phyloP scores from a whole-genome alignment of 2,888 invertebrate genomes.

The Prenolepis imparis region DNA sequence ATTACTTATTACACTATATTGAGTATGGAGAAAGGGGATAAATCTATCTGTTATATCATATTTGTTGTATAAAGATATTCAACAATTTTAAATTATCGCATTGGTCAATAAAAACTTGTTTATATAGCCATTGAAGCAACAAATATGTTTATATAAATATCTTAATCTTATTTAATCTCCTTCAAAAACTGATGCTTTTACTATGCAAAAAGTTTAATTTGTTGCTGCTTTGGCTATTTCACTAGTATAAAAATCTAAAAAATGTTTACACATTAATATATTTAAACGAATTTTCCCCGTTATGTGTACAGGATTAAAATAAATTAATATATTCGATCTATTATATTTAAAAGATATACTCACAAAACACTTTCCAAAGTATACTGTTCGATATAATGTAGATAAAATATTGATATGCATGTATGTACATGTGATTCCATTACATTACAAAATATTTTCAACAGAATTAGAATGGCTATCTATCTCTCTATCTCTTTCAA shows the following conservation, averaged over 20 bases:
- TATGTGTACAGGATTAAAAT: slow-evolving; percentile 20
- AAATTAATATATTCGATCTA: slow-evolving; percentile 32
- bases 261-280: slow-evolving; percentile 27
- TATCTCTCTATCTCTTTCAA: slow-evolving; percentile 1
- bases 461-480: slow-evolving; percentile 5
- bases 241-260: slow-evolving; percentile 51
- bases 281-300: neutral
- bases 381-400: slow-evolving; percentile 18
- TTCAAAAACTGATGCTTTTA: slow-evolving; percentile 19
- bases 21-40: slow-evolving; percentile 2
- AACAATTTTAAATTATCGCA: slow-evolving; percentile 44
- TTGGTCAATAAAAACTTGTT: slow-evolving; percentile 42
- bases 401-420: slow-evolving; percentile 44
- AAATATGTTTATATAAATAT: slow-evolving; percentile 18
- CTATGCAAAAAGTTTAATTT: slow-evolving; percentile 24
- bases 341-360: slow-evolving; percentile 39
- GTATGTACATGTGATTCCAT: slow-evolving; percentile 16
- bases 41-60: slow-evolving; percentile 30
- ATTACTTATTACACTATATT: neutral
- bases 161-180: slow-evolving; percentile 9
- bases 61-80: slow-evolving; percentile 46
- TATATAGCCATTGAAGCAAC: slow-evolving; percentile 30
- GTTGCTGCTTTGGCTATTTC: slow-evolving; percentile 34
- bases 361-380: slow-evolving; percentile 23
- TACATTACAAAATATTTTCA: slow-evolving; percentile 16